phyloP scores from a whole-genome alignment of 2,113 vertebrate genomes.

The Typhlomys cinereus region DNA sequence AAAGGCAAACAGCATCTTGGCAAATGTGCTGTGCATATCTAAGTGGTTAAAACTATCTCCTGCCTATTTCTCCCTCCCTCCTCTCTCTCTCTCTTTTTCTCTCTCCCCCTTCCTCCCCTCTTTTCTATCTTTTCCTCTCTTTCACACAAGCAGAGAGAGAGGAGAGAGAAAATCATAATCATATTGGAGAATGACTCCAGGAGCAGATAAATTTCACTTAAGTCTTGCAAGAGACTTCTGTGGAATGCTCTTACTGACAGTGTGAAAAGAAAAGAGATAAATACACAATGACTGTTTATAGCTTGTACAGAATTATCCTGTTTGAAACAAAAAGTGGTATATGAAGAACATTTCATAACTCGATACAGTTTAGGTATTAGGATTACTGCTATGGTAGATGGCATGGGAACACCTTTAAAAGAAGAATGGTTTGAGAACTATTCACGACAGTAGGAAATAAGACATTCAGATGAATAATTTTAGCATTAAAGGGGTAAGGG shows the following conservation, averaged over 20 bases:
- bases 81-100: neutral
- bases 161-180: neutral
- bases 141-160: neutral
- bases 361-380: neutral
- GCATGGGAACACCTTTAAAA: neutral
- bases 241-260: neutral
- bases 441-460: neutral
- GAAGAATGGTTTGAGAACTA: neutral
- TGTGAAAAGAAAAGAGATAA: conserved; percentile 15
- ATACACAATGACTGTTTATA: neutral
- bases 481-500: neutral
- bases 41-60: neutral
- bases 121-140: neutral
- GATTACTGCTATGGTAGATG: neutral
- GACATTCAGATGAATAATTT: neutral
- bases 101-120: neutral
- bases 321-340: neutral
- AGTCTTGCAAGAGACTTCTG: neutral
- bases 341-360: neutral
- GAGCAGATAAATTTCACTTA: neutral
- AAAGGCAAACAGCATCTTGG: neutral
- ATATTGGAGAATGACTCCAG: neutral
- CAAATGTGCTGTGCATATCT: neutral
- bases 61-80: neutral
- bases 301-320: neutral